phyloP scores from a whole-genome alignment of 2,888 invertebrate species.

The Spodoptera littoralis region DNA sequence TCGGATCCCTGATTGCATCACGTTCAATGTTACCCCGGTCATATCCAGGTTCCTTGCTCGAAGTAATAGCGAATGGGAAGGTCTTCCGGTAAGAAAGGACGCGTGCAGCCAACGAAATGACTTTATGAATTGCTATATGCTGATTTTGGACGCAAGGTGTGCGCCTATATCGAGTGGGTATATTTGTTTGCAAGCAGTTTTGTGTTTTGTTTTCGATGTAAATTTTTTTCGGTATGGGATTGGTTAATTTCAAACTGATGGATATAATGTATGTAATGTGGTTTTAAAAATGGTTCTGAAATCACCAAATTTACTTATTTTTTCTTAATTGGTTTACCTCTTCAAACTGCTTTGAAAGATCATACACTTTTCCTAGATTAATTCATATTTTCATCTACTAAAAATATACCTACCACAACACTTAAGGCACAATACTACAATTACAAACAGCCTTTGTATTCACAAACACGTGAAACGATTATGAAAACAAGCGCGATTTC shows the following conservation, averaged over 20 bases:
- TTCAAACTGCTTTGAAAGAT: no score
- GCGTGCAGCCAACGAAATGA: slow-evolving; percentile 33
- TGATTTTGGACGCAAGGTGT: slow-evolving; percentile 19
- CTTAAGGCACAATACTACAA: slow-evolving; percentile 1
- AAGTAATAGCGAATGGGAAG: slow-evolving; percentile 50
- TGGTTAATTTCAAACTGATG: no score
- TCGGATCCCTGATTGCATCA: slow-evolving; percentile 54
- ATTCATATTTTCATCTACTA: not conserved
- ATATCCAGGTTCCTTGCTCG: slow-evolving; percentile 51
- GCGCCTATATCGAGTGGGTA: not conserved
- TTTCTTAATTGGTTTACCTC: no score
- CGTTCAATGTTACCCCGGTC: slow-evolving; percentile 49
- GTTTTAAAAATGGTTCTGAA: no score
- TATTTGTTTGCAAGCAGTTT: not conserved
- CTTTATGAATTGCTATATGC: slow-evolving; percentile 33
- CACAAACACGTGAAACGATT: slow-evolving; percentile 58
- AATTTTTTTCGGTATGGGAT: no score
- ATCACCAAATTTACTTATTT: no score
- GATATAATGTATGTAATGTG: no score
- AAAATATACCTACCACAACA: slow-evolving; percentile 5
- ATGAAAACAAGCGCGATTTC: slow-evolving; percentile 62
- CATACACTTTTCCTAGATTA: no score
- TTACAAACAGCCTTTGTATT: slow-evolving; percentile 28
- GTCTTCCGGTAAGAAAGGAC: slow-evolving; percentile 51
- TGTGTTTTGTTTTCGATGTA: not conserved